phyloP scores from a whole-genome alignment of 2,888 invertebrate genomes.

The Dascillus cervinus region DNA sequence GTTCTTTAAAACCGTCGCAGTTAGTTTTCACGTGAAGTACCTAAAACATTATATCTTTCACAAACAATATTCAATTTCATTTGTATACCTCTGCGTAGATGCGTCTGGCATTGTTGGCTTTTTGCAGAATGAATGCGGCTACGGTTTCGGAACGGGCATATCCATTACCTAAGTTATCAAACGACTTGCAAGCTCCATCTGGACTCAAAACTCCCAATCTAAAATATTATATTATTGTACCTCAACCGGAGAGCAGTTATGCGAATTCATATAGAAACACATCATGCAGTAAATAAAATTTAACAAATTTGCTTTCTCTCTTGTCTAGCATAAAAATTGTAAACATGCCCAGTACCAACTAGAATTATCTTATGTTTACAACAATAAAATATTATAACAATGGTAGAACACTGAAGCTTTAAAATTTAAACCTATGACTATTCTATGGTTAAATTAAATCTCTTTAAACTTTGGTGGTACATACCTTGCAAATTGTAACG shows the following conservation, averaged over 20 bases:
- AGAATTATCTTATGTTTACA: too few relatives aligned
- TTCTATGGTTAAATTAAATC: too few relatives aligned
- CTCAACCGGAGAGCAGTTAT: too few relatives aligned
- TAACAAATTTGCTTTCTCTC: too few relatives aligned
- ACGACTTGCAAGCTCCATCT: constrained; percentile 83
- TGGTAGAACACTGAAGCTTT: too few relatives aligned
- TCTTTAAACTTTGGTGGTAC: constrained; percentile 27
- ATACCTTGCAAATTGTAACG: constrained; percentile 77
- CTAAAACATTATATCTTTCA: too few relatives aligned
- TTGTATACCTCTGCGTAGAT: constrained; percentile 44
- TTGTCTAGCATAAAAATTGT: too few relatives aligned
- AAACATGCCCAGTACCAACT: too few relatives aligned
- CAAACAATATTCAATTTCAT: too few relatives aligned
- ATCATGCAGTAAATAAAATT: too few relatives aligned
- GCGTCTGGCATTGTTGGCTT: constrained; percentile 44
- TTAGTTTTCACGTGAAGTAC: constrained; percentile 13
- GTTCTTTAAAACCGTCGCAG: constrained; percentile 13
- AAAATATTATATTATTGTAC: constrained; percentile 4
- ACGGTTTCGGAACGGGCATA: constrained; percentile 79
- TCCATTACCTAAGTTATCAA: constrained; percentile 76
- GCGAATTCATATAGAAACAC: too few relatives aligned
- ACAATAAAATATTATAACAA: neutral
- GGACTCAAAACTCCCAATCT: constrained; percentile 68
- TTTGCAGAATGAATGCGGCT: constrained; percentile 64
- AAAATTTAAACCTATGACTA: too few relatives aligned